Evolutionary conservation across 2,888 invertebrate species (phyloP), one percentile per base, ranked within the genome.

Genomic region (Amphipoea oculea): DNA sequence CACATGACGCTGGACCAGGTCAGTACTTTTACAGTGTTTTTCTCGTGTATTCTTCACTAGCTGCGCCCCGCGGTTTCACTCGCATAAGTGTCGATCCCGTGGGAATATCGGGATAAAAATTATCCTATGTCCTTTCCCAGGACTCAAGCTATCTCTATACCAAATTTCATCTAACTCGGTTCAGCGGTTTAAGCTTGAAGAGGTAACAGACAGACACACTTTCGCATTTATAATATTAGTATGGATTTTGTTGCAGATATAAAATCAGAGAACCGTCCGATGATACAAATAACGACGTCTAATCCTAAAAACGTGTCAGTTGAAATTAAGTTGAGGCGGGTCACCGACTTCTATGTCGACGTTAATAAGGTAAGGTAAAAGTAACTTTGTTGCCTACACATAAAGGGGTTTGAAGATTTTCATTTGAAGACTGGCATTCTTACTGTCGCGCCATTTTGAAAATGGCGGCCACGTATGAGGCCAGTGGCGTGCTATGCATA

Each of bases 261-360:
- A 76, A 94, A 92, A 0, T 89, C 92, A 0, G 93, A 93, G 76
- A 93, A 92, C 66, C 96, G 98, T 17, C 97, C 97, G 23, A 97
- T 98, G 7, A 96, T 98, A 29, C 98, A 97, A 76, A 94, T 98
- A 60, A 97, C 98, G 0, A 98, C 98, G 0, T 97, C 98, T 5
- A 98, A 97, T 73, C 91, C 93, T 0, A 87, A 76, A 0, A 96
- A 97, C 86, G 95, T 98, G 1, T 93, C 94, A 0, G 97, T 98
- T 57, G 92, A 92, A 7, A 94, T 98, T 51, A 95, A 92, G 5
- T 95, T 98, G 42, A 92, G 95, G 4, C 92, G 97, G 40, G 97
- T 98, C 7, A 89, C 92, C 0, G 96, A 98, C 85, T 98, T 98
- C 92, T 97, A 95, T 81, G 90, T 97, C 0, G 91, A 95, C 72